These are phyloP conservation scores for Rhopalosiphum maidis DNA, from an alignment of 1,140 invertebrate species.

Conservation along the genomic window DNA sequence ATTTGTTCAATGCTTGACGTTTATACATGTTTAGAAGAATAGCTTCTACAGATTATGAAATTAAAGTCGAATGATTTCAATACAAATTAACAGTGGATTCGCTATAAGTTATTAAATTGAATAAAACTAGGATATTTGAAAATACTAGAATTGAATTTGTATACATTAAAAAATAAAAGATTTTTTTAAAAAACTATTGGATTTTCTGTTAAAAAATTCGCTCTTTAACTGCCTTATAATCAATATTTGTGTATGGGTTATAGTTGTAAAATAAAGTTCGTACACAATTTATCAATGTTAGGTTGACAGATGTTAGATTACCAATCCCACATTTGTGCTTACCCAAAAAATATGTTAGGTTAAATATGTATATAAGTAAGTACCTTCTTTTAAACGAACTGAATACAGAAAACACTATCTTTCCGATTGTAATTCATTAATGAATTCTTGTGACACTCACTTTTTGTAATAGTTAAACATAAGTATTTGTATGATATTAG, in stretches of 20 bases:
- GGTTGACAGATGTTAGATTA: background rate
- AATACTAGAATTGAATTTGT: background rate
- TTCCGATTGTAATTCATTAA: background rate
- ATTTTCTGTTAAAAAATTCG: background rate
- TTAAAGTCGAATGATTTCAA: background rate
- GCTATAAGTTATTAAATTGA: background rate
- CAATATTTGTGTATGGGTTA: background rate
- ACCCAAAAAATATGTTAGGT: background rate
- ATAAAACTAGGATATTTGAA: background rate
- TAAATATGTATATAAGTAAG: too few relatives aligned
- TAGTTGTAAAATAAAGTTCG: background rate
- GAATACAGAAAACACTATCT: background rate
- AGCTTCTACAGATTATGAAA: background rate
- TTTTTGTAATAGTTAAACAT: background rate
- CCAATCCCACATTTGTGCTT: background rate
- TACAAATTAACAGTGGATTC: too few relatives aligned
- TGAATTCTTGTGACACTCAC: background rate
- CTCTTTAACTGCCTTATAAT: fast-evolving
- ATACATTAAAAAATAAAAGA: background rate
- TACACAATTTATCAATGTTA: background rate
- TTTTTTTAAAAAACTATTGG: background rate
- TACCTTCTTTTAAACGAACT: too few relatives aligned
- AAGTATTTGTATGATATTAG: background rate
- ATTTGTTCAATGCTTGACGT: background rate
- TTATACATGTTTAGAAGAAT: background rate